Evolutionary conservation across 30 jellyfish, hydroid and myxozoan species (phyloP), one percentile per base, ranked within the genome.

Genomic region (Clytia hemisphaerica): DNA sequence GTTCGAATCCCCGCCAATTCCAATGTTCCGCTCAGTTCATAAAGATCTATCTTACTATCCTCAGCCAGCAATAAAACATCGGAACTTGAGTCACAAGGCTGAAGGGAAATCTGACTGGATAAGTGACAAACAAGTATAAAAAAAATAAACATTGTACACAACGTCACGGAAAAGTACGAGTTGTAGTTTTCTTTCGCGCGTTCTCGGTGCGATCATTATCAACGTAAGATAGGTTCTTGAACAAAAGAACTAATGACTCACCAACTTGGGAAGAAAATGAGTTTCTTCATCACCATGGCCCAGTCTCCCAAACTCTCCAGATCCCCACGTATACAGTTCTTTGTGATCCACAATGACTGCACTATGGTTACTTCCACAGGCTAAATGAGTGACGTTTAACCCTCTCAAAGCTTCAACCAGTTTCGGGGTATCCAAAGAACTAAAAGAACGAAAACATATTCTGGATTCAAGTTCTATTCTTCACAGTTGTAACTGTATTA

Each of bases 241-340:
- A 42, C 18, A 42, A 12, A 42, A 16, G 0, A 16, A 12, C 18
- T 42, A 12, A 12, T 12, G 18, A 35, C 88, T 2, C 37, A 84
- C 95, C 92, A 77, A 65, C 57, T 84, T 84, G 1, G 95, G 95
- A 34, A 70, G 71, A n/a, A 72, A 80, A 7, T 71, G 93, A 1
- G 88, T 77, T 26, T 62, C 89, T 21, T 80, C 77, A 63, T 85
- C 93, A 7, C 96, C 96, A 57, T 85, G 96, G 6, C 96, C 96
- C 6, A 85, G 83, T 18, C 96, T 48, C 22, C 96, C 96, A 73
- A 70, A 78, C 60, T 73, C 96, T 12, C 96, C 96, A 42, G 65
- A 49, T 3, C 96, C 96, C 93, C 93, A 85, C 18, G 96, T 85
- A 40, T 77, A 85, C 64, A 85, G 46, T 33, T 85, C 89, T 16